Conservation (phyloP, 2,797 vertebrate species). For the Diplodus sargus region DNA sequence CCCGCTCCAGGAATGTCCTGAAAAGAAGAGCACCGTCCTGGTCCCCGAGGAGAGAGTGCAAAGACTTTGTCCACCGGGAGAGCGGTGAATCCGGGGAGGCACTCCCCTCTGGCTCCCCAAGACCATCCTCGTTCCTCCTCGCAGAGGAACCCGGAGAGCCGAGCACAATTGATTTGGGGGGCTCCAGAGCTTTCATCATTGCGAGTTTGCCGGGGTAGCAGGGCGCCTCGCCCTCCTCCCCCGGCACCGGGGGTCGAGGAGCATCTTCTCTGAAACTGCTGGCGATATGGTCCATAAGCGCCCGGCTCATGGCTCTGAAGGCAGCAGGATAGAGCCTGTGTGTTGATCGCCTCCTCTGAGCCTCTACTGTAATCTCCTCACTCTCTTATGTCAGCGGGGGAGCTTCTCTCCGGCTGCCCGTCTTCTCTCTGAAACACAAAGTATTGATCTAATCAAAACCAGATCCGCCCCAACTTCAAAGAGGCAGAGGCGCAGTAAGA, state of each 20-base stretch:
- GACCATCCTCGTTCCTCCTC: conserved; percentile 92
- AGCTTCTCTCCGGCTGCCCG: conserved; percentile 86
- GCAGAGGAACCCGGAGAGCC: conserved; percentile 81
- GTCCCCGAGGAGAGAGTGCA: conserved; percentile 95
- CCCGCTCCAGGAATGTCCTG: conserved; percentile 94
- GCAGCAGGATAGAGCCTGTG: conserved; percentile 70
- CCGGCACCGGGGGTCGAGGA: conserved; percentile 95
- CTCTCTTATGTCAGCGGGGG: conserved; percentile 95
- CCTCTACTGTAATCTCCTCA: conserved; percentile 87
- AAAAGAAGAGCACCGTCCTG: conserved; percentile 97
- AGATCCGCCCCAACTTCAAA: conserved; percentile 96
- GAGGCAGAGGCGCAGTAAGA: conserved; percentile 81
- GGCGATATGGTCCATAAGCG: conserved; percentile 89
- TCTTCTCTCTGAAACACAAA: conserved; percentile 92
- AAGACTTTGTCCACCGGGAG: conserved; percentile 95
- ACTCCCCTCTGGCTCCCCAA: conserved; percentile 96
- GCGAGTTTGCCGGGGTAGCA: conserved; percentile 85
- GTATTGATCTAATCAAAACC: conserved; percentile 97
- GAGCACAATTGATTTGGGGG: conserved; percentile 69
- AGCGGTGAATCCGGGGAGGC: conserved; percentile 95
- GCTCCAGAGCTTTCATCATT: conserved; percentile 85
- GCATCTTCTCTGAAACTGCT: conserved; percentile 98
- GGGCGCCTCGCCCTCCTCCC: conserved; percentile 94
- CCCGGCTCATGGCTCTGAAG: conserved; percentile 92
- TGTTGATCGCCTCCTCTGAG: conserved; percentile 77